Base-by-base conservation (phyloP, 2,797 vertebrate species). In the Echiichthys vipera region DNA sequence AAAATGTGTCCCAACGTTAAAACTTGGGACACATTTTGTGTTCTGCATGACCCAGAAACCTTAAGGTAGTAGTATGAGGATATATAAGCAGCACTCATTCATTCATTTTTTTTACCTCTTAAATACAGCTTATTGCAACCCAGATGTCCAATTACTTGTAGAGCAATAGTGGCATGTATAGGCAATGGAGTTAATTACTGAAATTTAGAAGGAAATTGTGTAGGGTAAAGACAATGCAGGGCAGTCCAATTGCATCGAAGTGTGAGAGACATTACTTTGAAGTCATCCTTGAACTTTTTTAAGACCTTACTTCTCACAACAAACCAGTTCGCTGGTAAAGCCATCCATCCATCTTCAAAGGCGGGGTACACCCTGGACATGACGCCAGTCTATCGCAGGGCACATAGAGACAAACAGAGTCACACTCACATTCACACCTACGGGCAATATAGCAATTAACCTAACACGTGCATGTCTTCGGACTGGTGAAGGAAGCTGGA, bases 221-320 rank as follows among this genome's bases (percentile, higher is more conserved):
- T 36, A 9, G 36, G 49, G 43, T 32, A 39, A 47, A 46, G 47
- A 65, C 77, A 82, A 69, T 59, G 65, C 67, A 66, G 45, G 5
- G 17, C 56, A 74, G 67, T 74, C 64, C 47, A 65, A 65, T 67
- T 53, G 61, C 25, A 74, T 88, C 37, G 76, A 72, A 81, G 71
- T 32, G 71, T 47, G 6, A 40, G 36, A 55, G 42, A 64, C 45
- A 24, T 73, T 66, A 56, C 78, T 85, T 81, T 83, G 68, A 86
- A 79, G 74, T 81, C 68, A 61, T 59, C 65, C 45, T 78, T 83
- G 45, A 80, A 76, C 56, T 73, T 77, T 65, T 58, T 62, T 22
- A 22, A 49, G 18, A 58, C 14, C 15, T 47, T 27, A 63, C 18
- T 42, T 66, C 70, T 74, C 56, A 47, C 45, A 53, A 45, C 29